These are phyloP conservation scores for Catostylus mosaicus DNA, from an alignment of 30 jellyfish, hydroid and myxozoan genomes.

Conservation along the genomic window DNA sequence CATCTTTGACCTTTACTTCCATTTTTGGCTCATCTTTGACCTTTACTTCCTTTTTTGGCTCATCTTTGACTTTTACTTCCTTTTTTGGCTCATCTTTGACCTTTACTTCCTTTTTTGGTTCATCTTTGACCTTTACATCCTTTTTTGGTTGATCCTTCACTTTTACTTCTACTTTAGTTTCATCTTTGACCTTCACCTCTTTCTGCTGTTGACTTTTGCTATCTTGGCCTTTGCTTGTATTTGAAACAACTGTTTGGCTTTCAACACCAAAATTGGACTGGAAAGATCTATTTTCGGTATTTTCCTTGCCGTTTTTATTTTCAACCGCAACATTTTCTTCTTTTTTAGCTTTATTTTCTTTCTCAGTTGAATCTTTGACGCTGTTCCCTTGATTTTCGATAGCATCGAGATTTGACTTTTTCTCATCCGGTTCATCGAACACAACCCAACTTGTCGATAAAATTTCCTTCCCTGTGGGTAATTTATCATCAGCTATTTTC, in stretches of 20 bases:
- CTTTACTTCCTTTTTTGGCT: background rate
- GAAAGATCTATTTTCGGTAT: background rate
- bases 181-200: no score
- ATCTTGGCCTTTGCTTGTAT: background rate
- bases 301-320: background rate
- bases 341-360: background rate
- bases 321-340: background rate
- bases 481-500: background rate
- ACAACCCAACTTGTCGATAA: conserved; percentile 29
- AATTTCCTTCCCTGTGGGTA: background rate
- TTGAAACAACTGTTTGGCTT: no score
- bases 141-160: no score
- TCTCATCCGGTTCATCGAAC: conserved; percentile 16
- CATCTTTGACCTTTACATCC: background rate
- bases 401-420: background rate
- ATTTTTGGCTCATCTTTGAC: background rate
- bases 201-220: background rate
- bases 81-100: background rate
- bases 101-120: background rate
- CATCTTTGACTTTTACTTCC: background rate
- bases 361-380: background rate
- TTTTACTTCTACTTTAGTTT: no score
- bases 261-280: background rate
- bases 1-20: background rate
- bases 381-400: background rate